Evolutionary conservation across 2,888 invertebrate species (phyloP), one percentile per base, ranked within the genome.

Genomic region (Latrodectus hesperus): DNA sequence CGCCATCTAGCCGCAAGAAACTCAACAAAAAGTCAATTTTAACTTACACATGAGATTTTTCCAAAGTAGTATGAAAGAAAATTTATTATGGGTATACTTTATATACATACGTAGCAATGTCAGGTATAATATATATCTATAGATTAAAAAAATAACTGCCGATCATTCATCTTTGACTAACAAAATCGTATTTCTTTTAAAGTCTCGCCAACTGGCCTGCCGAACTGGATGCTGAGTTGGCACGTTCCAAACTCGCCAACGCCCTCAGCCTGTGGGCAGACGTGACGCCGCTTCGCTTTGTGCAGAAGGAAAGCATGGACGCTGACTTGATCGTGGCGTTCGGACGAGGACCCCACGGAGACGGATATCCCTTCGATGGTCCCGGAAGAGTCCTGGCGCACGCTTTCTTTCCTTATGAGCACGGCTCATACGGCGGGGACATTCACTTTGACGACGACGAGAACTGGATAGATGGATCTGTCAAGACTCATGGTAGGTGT

Each of bases 381-480:
- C 94, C 93, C 10, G 93, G 98, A 60, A 94, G 95, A 78, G 94
- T 95, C 87, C 93, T 96, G 52, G 96, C 96, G 0, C 96, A 96
- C 92, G 96, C 96, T 0, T 96, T 95, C 92, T 95, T 95, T 89
- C 96, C 96, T 0, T 94, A 95, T 26, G 94, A 94, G 90, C 97
- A 96, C 78, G 93, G 94, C 12, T 91, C 92, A 9, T 92, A 92
- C 71, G 94, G 94, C 88, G 96, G 96, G 5, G 95, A 95, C 90
- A 94, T 96, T 90, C 96, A 96, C 92, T 96, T 96, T 92, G 96
- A 96, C 91, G 95, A 95, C 90, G 96, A 96, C 90, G 96, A 96
- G 93, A 91, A 94, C 8, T 96, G 96, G 96, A 93, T 93, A 16
- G 86, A 89, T 91, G 93, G 97, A 89, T 53, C 83, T 0, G 75